Evolutionary conservation across 1,140 invertebrate species (phyloP).

Genomic region (Cydia fagiglandana): DNA sequence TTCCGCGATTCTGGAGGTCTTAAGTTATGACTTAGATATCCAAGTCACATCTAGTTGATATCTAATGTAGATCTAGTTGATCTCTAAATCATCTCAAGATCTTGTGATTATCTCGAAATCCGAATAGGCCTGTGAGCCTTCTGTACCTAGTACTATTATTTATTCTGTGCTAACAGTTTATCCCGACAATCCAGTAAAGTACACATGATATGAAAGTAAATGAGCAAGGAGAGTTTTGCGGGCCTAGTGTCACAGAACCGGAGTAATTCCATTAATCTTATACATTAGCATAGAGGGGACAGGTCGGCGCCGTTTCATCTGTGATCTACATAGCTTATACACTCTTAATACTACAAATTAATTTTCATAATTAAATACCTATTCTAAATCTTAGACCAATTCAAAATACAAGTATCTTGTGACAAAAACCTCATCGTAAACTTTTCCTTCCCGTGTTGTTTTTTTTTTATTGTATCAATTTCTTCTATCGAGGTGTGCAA

Average conservation of each 20-base stretch:
- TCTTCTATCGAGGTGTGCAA: no score
- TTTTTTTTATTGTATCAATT: no score
- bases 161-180: background rate
- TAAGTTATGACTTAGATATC: no score
- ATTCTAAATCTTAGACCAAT: background rate
- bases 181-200: background rate
- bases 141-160: no score
- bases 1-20: no score
- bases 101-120: no score
- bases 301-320: constrained; percentile 57
- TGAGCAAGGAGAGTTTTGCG: constrained; percentile 46
- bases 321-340: constrained; percentile 41
- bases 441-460: no score
- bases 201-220: constrained; percentile 47
- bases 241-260: constrained; percentile 38
- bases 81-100: no score
- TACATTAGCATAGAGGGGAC: constrained; percentile 61
- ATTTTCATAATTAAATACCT: constrained; percentile 49
- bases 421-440: no score
- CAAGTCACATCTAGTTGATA: no score
- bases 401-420: background rate
- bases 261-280: constrained; percentile 62
- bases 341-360: constrained; percentile 51
- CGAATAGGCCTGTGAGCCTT: no score
- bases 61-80: no score